Conservation (phyloP, 2,888 invertebrate species). For the Seira musarum region DNA sequence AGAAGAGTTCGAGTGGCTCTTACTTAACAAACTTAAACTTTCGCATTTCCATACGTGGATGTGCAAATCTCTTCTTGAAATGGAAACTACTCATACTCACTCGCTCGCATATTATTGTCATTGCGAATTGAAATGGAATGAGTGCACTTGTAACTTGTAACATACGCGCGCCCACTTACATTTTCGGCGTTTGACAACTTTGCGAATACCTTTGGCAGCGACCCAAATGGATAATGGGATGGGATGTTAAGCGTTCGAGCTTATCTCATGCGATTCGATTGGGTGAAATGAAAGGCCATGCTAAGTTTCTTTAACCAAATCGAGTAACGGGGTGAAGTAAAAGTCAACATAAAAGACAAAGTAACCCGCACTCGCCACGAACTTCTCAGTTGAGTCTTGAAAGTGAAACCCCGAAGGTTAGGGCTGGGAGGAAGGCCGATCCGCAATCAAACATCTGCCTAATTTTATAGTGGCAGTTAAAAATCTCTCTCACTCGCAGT, state of each 20-base stretch:
- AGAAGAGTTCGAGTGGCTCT: too few relatives aligned
- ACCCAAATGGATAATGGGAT: conserved; percentile 23
- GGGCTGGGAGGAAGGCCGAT: conserved; percentile 37
- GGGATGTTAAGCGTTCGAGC: neutral
- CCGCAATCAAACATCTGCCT: conserved; percentile 10
- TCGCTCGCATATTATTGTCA: neutral
- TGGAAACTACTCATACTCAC: neutral
- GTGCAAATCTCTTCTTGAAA: neutral
- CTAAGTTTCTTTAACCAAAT: conserved; percentile 35
- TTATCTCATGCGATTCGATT: conserved; percentile 40
- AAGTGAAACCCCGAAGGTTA: conserved; percentile 54
- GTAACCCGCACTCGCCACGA: conserved; percentile 18
- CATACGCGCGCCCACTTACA: neutral
- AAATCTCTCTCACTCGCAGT: neutral
- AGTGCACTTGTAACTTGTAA: neutral
- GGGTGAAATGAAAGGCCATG: conserved; percentile 20
- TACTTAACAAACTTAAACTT: too few relatives aligned
- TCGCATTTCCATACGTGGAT: neutral
- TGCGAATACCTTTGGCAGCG: conserved; percentile 35
- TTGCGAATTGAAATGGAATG: neutral
- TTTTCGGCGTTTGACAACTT: neutral
- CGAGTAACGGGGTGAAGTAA: conserved; percentile 29
- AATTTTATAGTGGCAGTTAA: neutral
- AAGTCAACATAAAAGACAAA: conserved; percentile 24
- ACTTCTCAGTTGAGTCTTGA: conserved; percentile 50